These are phyloP conservation scores for Timema podura DNA, from an alignment of 2,888 invertebrate species.

Conservation along the genomic window DNA sequence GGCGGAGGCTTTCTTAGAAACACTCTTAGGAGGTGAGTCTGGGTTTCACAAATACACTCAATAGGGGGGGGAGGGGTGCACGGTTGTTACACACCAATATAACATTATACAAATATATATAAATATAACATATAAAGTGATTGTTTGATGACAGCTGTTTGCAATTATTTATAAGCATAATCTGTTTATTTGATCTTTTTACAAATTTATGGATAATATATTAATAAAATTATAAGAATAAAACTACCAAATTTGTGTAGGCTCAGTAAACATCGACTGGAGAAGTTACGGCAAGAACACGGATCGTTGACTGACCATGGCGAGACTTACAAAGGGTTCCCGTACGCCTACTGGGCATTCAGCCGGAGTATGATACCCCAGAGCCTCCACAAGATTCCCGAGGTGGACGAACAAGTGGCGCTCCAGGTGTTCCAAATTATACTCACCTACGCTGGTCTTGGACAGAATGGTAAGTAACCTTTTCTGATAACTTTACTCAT, in stretches of 20 bases:
- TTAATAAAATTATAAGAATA: too few species aligned
- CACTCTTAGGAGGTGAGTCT: conserved; percentile 66
- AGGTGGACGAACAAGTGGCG: conserved; percentile 81
- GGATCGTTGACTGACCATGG: conserved; percentile 60
- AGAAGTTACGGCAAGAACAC: conserved; percentile 67
- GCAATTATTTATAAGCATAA: too few species aligned
- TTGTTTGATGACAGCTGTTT: too few species aligned
- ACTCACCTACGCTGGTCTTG: conserved; percentile 82
- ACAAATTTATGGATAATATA: too few species aligned
- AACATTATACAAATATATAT: too few species aligned
- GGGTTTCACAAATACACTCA: not conserved
- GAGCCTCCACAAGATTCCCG: conserved; percentile 77
- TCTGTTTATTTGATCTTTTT: too few species aligned
- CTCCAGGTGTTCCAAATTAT: conserved; percentile 85
- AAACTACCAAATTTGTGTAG: conserved; percentile 34
- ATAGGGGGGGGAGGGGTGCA: too few species aligned
- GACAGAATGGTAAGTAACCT: conserved; percentile 54
- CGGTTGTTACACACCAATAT: too few species aligned
- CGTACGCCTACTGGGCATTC: conserved; percentile 87
- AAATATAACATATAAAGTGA: too few species aligned
- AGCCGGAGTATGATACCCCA: conserved; percentile 74
- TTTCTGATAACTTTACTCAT: too few species aligned
- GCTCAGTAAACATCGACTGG: conserved; percentile 77
- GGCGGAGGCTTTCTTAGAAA: conserved; percentile 84
- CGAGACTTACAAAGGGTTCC: conserved; percentile 83